Evolutionary conservation across 2,113 vertebrate species (phyloP).

Genomic region (Prionailurus viverrinus): DNA sequence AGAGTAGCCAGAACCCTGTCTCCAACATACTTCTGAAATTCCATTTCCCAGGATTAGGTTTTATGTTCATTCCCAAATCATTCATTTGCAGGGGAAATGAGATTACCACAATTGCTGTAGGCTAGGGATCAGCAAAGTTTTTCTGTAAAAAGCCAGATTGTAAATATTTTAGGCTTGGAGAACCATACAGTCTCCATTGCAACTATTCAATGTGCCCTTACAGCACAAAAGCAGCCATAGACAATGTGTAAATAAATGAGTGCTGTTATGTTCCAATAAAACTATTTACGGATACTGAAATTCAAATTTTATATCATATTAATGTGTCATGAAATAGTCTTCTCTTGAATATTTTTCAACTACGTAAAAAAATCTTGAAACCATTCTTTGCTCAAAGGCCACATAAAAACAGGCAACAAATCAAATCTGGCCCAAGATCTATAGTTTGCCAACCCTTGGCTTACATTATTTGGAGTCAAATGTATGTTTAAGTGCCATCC

Average conservation of each 20-base stretch:
- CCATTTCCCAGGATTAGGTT: constrained; percentile 74
- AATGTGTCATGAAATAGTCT: background rate
- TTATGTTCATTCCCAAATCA: constrained; percentile 70
- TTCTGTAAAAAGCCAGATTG: constrained; percentile 6
- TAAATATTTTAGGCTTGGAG: constrained; percentile 16
- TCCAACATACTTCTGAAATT: constrained; percentile 21
- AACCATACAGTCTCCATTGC: background rate
- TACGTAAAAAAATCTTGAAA: background rate
- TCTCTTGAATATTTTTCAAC: constrained; percentile 45
- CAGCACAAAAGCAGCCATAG: background rate
- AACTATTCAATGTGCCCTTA: background rate
- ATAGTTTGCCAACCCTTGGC: background rate
- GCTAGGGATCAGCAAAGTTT: constrained; percentile 39
- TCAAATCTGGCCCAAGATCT: background rate
- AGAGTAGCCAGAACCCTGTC: constrained; percentile 20
- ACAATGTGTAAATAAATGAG: constrained; percentile 2
- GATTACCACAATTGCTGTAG: constrained; percentile 68
- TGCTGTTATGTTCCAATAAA: constrained; percentile 7
- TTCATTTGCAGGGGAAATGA: constrained; percentile 68
- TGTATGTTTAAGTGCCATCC: background rate
- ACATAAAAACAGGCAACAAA: background rate
- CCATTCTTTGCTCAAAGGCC: background rate
- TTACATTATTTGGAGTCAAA: background rate
- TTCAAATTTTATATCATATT: constrained; percentile 33
- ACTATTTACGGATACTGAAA: constrained; percentile 15